phyloP scores from a whole-genome alignment of 2,888 invertebrate species.

The Incurvaria masculella region DNA sequence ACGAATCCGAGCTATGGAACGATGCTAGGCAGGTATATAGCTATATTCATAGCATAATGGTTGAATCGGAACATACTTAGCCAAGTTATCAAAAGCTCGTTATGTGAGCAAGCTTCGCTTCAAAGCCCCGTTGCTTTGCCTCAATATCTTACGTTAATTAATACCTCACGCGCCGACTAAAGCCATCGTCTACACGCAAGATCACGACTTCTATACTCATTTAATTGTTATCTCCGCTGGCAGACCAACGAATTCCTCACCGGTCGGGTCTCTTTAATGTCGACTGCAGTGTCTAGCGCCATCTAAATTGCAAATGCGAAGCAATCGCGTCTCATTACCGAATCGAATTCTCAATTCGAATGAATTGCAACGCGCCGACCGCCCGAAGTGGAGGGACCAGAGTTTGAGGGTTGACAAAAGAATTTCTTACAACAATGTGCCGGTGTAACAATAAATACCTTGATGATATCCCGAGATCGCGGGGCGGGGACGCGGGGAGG shows the following conservation, averaged over 20 bases:
- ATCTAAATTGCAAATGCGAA: not conserved
- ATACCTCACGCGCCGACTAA: not conserved
- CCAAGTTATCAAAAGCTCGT: slow-evolving; percentile 38
- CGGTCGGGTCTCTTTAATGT: slow-evolving; percentile 25
- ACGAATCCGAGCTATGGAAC: too few relatives aligned
- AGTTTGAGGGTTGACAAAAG: slow-evolving; percentile 41
- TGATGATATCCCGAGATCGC: slow-evolving; percentile 54
- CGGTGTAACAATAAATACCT: slow-evolving; percentile 57
- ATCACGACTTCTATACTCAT: not conserved
- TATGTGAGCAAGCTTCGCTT: too few relatives aligned
- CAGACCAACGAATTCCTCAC: slow-evolving; percentile 47
- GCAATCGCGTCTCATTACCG: not conserved
- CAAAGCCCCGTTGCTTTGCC: too few relatives aligned
- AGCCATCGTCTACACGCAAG: not conserved
- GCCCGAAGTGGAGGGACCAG: too few relatives aligned
- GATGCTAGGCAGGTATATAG: too few relatives aligned
- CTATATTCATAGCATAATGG: too few relatives aligned
- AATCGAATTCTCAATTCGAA: not conserved
- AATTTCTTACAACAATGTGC: slow-evolving; percentile 54
- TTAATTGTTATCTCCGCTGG: slow-evolving; percentile 13
- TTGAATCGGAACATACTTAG: too few relatives aligned
- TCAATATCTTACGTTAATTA: not conserved
- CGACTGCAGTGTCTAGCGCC: not conserved
- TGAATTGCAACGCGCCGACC: too few relatives aligned
- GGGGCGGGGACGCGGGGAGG: slow-evolving; percentile 45